Base-by-base conservation (phyloP, 2,888 invertebrate species). In the Nineta flava region DNA sequence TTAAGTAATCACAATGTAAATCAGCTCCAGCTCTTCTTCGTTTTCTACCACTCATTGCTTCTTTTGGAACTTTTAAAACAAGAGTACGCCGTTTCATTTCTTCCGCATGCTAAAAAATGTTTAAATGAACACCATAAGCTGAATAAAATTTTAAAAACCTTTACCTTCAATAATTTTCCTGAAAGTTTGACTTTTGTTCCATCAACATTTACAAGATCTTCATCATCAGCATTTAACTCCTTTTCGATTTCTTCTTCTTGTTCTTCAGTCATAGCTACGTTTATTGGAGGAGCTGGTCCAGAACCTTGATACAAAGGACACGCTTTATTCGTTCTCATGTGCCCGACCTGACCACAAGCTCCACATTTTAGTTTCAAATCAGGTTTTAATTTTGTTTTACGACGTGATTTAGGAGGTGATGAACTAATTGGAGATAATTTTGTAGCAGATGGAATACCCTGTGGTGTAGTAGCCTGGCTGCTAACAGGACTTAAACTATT, bases 301-400 rank as follows among this genome's bases (percentile, higher is more conserved):
- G 61, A 73, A 51, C 82, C 82, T 52, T 87, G 87, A 67, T 95
- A 99, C 47, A 92, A 67, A 0, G 96, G 97, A 67, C 99, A 99
- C 10, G 96, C 91, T 65, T 96, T 95, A 70, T 99, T 99, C 0
- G 97, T 99, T 49, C 95, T 71, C 81, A 80, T 81, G 60, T 81
- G 79, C 0, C 81, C 80, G 6, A 83, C 83, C 63, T 85, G 90
- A 9, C 96, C 96, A 67, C 99, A 99, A 9, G 96, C 96, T 9
- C 96, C 95, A 68, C 97, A 97, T 73, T 94, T 84, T 52, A 96
- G 72, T 71, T 92, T 92, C 48, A 91, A 71, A 66, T 92, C 91
- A 9, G 88, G 87, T 62, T 91, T 91, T 47, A 90, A 70, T 68
- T 92, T 91, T 54, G 86, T 82, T 58, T 87, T 86, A 58, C 88